phyloP scores from a whole-genome alignment of 2,113 vertebrate genomes.

The Cacatua alba region DNA sequence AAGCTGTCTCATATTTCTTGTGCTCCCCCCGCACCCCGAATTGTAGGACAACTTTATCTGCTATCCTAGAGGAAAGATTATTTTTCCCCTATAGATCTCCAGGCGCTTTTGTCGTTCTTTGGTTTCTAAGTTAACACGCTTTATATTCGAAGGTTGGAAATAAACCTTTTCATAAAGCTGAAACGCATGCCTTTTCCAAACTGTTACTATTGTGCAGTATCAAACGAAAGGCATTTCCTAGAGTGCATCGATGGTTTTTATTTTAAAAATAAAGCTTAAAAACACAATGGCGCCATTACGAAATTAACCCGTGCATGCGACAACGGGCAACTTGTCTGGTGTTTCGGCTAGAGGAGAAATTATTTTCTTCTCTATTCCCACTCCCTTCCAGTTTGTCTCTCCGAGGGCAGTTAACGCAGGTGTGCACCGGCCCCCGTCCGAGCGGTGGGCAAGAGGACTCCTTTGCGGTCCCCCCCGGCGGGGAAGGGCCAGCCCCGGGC shows the following conservation, averaged over 20 bases:
- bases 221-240: background rate
- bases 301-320: background rate
- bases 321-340: background rate
- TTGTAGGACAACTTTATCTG: background rate
- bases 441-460: background rate
- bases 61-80: background rate
- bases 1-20: background rate
- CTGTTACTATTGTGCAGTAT: background rate
- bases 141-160: background rate
- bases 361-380: background rate
- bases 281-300: background rate
- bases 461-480: background rate
- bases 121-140: background rate
- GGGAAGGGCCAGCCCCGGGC: background rate
- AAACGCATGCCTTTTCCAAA: background rate
- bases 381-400: background rate
- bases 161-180: slow-evolving; percentile 17
- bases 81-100: background rate
- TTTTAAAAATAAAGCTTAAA: slow-evolving; percentile 14
- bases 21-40: background rate
- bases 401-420: background rate
- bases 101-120: background rate
- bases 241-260: background rate
- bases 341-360: background rate
- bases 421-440: background rate